Percentiles rank a stretch among this genome's conserved stretches.
These are phyloP conservation scores for Hydropsyche betteni DNA, from an alignment of 2,888 invertebrate genomes.

Conservation along the genomic window DNA sequence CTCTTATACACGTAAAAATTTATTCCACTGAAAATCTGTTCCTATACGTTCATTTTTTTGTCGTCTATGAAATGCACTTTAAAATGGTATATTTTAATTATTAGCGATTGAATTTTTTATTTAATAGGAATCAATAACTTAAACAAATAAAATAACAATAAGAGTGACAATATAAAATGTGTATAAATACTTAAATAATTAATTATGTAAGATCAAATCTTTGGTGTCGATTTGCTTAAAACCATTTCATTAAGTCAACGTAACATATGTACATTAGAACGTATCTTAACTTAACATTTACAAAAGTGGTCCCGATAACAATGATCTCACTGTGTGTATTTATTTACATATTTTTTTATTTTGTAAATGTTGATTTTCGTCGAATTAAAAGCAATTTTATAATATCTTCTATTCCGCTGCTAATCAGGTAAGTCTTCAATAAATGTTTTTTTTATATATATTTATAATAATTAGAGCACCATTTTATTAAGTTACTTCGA, in stretches of 20 bases:
- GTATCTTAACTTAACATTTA: conserved; percentile 36
- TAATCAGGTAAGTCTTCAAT: conserved; percentile 29
- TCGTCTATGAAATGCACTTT: too few species aligned
- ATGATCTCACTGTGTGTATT: conserved; percentile 27
- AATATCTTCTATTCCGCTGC: conserved; percentile 20
- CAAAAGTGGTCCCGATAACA: conserved; percentile 38
- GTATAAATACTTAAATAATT: conserved; percentile 11
- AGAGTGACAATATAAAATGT: conserved; percentile 16
- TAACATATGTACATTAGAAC: conserved; percentile 31
- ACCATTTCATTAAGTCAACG: conserved; percentile 11
- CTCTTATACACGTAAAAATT: conserved; percentile 1
- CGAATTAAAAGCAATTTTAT: background rate
- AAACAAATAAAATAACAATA: background rate
- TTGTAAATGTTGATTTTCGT: conserved; percentile 23
- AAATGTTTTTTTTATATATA: conserved; percentile 6
- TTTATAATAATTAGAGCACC: conserved; percentile 1
- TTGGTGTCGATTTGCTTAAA: conserved; percentile 43
- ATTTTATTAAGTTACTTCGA: background rate
- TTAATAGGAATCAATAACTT: too few species aligned
- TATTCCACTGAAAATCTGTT: too few species aligned
- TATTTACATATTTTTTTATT: conserved; percentile 8
- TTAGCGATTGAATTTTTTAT: too few species aligned
- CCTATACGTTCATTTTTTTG: too few species aligned
- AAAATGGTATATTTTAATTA: too few species aligned
- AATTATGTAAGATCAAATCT: conserved; percentile 44